A percentile compares a stretch with the other conserved stretches of the same genome.
Evolutionary conservation across 2,113 vertebrate species (phyloP).

Genomic region (Pelusios castaneus): DNA sequence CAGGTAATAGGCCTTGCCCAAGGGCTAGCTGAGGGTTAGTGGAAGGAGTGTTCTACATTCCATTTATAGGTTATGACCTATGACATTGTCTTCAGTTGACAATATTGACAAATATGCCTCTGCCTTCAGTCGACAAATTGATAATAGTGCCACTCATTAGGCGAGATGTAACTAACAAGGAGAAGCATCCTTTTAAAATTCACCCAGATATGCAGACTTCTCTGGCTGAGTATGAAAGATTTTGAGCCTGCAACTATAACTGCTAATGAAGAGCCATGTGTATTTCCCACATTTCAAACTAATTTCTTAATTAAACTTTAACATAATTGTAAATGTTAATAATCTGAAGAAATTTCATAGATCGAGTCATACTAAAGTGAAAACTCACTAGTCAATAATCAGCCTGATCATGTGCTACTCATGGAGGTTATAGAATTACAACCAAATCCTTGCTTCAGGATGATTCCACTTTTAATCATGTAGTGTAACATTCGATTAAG

Average conservation of each 20-base stretch:
- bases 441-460: neutral
- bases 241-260: neutral
- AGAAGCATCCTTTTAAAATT: neutral
- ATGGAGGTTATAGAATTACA: slow-evolving; percentile 21
- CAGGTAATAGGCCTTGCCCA: too few species aligned
- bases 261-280: neutral
- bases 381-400: slow-evolving; percentile 45
- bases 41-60: too few species aligned
- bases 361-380: slow-evolving; percentile 39
- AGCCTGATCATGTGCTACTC: neutral
- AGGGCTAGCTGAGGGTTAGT: too few species aligned
- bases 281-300: slow-evolving; percentile 29
- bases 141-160: neutral
- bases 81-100: too few species aligned
- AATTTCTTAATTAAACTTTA: slow-evolving; percentile 64
- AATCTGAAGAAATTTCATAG: slow-evolving; percentile 62
- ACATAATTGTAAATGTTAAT: slow-evolving; percentile 69
- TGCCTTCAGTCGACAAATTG: neutral
- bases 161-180: neutral
- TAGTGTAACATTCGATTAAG: slow-evolving; percentile 3
- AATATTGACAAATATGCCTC: too few species aligned
- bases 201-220: neutral
- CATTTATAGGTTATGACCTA: too few species aligned
- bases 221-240: neutral
- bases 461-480: slow-evolving; percentile 10